Base-by-base conservation (phyloP, 92 coral and sea anemone species). In the Phymanthus crucifer region DNA sequence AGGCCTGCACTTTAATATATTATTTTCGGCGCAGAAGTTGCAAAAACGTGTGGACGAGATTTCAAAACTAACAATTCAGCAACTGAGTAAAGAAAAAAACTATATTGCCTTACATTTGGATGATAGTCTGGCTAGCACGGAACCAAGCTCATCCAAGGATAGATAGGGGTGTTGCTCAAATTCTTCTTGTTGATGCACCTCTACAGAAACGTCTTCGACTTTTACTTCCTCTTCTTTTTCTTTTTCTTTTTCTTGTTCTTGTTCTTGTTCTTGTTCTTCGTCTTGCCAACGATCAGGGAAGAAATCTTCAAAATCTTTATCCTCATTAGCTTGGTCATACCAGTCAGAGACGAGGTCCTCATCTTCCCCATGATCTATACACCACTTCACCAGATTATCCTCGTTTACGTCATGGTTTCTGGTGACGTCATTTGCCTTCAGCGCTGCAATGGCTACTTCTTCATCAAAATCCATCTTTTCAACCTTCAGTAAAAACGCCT, bases 361-460 rank as follows among this genome's bases (percentile, higher is more conserved):
- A 32, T 94, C 84, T 19, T 89, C 88, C 24, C 85, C 84, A 66
- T 89, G 70, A 32, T 87, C 79, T 66, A 94, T 34, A 50, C 92
- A 92, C 95, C 95, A 91, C 45, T 77, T 24, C 19, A 94, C 46
- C 57, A 94, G 87, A 46, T 94, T 93, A 43, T 80, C 90, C 83
- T 91, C 98, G 27, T 72, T 83, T 19, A 89, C 87, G 56, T 83
- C 76, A 16, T 65, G 73, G 14, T 72, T 70, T 13, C 29, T 31
- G 9, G 27, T 32, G 23, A 85, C 78, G 67, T 87, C 87, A 66
- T 81, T 71, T 47, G 89, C 84, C 29, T 83, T 86, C n/a, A 91
- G 76, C 40, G 92, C 90, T 36, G 92, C 91, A 50, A 91, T 16
- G 0, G 90, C 95, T 38, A 85, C 83, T 46, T 85, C 87, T 69